Percentiles rank a stretch among this genome's conserved stretches.
These are phyloP conservation scores for Esox niger DNA, from an alignment of 2,113 vertebrate genomes.

Conservation along the genomic window DNA sequence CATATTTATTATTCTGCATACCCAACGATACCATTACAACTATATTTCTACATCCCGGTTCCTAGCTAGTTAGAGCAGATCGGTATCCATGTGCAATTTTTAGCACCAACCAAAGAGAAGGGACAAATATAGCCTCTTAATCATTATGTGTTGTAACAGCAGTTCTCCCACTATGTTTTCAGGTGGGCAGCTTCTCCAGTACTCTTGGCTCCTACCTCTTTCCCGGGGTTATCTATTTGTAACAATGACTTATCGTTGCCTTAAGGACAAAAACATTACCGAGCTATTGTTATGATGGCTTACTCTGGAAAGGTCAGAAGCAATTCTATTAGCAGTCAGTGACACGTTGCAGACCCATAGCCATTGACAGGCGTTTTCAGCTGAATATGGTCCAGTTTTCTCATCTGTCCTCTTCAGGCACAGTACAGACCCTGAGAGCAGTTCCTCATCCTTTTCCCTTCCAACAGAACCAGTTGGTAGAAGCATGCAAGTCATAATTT, in stretches of 20 bases:
- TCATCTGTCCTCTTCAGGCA: not conserved
- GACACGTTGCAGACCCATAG: slow-evolving; percentile 10
- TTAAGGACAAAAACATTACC: slow-evolving; percentile 18
- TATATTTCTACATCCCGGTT: not conserved
- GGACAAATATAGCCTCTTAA: slow-evolving; percentile 1
- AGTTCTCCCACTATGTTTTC: slow-evolving; percentile 24
- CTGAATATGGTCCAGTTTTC: slow-evolving; percentile 4
- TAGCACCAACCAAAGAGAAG: slow-evolving; percentile 23
- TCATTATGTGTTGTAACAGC: slow-evolving; percentile 38
- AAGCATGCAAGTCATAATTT: not conserved
- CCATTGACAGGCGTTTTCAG: slow-evolving; percentile 20
- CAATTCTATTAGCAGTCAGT: slow-evolving; percentile 11
- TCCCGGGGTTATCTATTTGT: slow-evolving; percentile 37
- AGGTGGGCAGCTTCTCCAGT: slow-evolving; percentile 29
- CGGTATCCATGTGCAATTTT: slow-evolving; percentile 14
- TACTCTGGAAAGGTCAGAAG: slow-evolving; percentile 28
- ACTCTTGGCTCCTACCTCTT: slow-evolving; percentile 16
- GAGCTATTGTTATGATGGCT: slow-evolving; percentile 31
- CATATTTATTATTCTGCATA: not conserved
- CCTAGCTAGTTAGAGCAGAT: not conserved
- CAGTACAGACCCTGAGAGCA: slow-evolving; percentile 2
- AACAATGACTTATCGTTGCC: slow-evolving; percentile 45
- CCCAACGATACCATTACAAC: not conserved
- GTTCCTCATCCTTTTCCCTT: not conserved
- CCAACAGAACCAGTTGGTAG: not conserved